Percentiles rank a stretch among this genome's conserved stretches.
phyloP scores from a whole-genome alignment of 2,888 invertebrate genomes.

The Ormyrus rosae region DNA sequence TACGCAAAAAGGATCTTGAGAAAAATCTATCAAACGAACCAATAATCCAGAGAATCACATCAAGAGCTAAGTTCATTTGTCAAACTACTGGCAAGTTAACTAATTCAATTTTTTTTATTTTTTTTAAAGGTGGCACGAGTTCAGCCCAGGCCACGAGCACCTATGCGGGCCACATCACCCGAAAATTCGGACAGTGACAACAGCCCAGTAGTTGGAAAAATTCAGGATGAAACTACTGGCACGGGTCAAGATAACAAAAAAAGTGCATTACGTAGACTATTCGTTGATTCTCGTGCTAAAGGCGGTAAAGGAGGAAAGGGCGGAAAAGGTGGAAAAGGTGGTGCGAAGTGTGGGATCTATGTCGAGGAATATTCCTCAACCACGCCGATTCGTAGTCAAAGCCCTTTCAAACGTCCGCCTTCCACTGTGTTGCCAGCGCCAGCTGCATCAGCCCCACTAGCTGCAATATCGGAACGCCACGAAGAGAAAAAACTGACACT shows the following conservation, averaged over 20 bases:
- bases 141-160: constrained; percentile 66
- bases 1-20: constrained; percentile 18
- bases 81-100: neutral
- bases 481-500: constrained; percentile 53
- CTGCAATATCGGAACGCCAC: constrained; percentile 41
- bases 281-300: constrained; percentile 77
- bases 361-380: constrained; percentile 72
- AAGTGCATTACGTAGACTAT: constrained; percentile 82
- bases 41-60: neutral
- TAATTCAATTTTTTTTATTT: constrained; percentile 13
- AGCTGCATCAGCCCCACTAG: constrained; percentile 49
- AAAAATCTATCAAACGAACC: constrained; percentile 8
- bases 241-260: constrained; percentile 83
- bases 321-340: constrained; percentile 81
- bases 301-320: constrained; percentile 80
- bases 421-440: constrained; percentile 69
- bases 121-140: constrained; percentile 61
- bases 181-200: constrained; percentile 74
- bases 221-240: constrained; percentile 76
- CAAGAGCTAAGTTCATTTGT: constrained; percentile 29
- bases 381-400: constrained; percentile 75
- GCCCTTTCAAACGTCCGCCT: constrained; percentile 72
- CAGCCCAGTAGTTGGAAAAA: constrained; percentile 73
- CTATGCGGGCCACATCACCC: constrained; percentile 72
- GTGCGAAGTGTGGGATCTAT: constrained; percentile 80